A percentile compares a stretch with the other conserved stretches of the same genome.
Evolutionary conservation across 2,888 invertebrate species (phyloP).

Genomic region (Gastrophysa polygoni): DNA sequence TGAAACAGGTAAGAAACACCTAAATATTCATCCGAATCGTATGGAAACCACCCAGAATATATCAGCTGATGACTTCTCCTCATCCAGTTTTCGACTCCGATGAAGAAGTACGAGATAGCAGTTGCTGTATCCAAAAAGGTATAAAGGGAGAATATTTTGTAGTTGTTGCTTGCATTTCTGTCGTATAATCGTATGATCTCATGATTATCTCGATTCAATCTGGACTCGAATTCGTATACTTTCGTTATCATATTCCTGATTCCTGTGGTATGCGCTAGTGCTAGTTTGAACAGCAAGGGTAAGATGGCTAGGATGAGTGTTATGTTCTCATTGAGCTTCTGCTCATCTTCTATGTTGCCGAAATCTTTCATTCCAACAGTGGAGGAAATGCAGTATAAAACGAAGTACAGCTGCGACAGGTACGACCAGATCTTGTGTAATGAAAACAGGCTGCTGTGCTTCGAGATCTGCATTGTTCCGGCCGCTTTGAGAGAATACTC

Average conservation of each 20-base stretch:
- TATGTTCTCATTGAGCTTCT: not conserved
- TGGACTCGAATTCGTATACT: no score
- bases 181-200: no score
- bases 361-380: not conserved
- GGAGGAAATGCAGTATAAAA: not conserved
- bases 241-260: no score
- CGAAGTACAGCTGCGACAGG: not conserved
- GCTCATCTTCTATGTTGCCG: not conserved
- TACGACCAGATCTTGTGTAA: not conserved
- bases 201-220: no score
- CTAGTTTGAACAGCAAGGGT: not conserved
- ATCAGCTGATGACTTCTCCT: not conserved
- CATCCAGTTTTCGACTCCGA: no score
- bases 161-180: no score
- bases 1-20: not conserved
- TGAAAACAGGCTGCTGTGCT: no score
- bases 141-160: no score
- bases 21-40: not conserved
- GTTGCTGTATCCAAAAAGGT: not conserved
- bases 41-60: constrained; percentile 1
- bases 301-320: not conserved
- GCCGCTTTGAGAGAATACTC: no score
- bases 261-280: no score
- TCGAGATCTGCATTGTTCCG: no score
- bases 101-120: not conserved